These are phyloP conservation scores for Leptopilina clavipes DNA, from an alignment of 1,140 invertebrate genomes.

Conservation along the genomic window DNA sequence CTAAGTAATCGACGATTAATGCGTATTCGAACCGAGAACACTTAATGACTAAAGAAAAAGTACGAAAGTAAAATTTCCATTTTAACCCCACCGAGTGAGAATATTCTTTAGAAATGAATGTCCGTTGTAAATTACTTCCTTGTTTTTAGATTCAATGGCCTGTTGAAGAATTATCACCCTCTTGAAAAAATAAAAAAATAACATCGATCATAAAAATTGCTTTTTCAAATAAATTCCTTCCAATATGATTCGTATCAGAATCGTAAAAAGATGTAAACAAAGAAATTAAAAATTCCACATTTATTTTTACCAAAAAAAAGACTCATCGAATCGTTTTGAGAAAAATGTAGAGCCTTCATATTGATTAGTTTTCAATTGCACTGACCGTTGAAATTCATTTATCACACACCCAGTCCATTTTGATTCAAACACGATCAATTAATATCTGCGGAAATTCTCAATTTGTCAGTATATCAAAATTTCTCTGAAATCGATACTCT, in stretches of 20 bases:
- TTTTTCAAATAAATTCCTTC: no score
- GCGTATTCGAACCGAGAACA: slow-evolving; percentile 6
- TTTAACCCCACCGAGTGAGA: not conserved
- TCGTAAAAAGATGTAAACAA: no score
- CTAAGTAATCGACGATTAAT: slow-evolving; percentile 34
- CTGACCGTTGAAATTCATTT: not conserved
- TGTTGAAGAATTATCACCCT: not conserved
- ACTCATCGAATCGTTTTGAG: no score
- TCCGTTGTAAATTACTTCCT: slow-evolving; percentile 10
- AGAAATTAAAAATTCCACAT: no score
- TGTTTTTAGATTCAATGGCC: not conserved
- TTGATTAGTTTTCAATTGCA: not conserved
- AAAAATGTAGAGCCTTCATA: no score
- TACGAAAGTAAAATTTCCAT: slow-evolving; percentile 17
- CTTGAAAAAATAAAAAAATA: not conserved
- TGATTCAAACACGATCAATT: slow-evolving; percentile 43
- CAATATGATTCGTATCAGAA: no score
- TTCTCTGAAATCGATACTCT: no score
- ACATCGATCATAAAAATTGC: not conserved
- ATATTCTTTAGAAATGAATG: slow-evolving; percentile 7
- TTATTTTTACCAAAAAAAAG: no score
- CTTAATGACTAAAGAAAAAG: slow-evolving; percentile 20
- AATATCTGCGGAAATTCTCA: slow-evolving; percentile 57
- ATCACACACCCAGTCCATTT: slow-evolving; percentile 3
- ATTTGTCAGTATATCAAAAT: slow-evolving; percentile 38